Evolutionary conservation across 2,113 vertebrate genomes (phyloP).

Genomic region (Psammodynastes pulverulentus): DNA sequence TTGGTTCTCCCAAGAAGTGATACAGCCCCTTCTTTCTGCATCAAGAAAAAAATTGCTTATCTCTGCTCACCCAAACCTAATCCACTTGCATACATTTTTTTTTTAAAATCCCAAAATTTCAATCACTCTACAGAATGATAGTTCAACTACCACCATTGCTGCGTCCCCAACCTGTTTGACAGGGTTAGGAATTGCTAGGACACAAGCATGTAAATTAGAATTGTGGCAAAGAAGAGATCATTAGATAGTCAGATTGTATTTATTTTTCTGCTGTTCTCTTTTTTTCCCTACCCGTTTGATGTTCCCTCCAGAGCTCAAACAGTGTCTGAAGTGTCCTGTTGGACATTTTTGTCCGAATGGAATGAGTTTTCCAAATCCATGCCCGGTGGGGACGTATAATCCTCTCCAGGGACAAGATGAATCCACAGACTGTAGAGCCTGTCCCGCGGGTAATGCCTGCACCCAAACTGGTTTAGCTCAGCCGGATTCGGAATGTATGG

Average conservation of each 20-base stretch:
- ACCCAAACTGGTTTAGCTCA: slow-evolving; percentile 75
- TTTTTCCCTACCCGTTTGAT: not conserved
- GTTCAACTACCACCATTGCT: too few relatives aligned
- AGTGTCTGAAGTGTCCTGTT: slow-evolving; percentile 77
- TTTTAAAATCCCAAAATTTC: too few relatives aligned
- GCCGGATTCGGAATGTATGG: slow-evolving; percentile 76
- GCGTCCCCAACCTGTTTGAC: not conserved
- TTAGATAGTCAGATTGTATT: not conserved
- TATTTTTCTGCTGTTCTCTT: not conserved
- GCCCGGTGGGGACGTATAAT: slow-evolving; percentile 76
- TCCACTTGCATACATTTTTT: too few relatives aligned
- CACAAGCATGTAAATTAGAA: not conserved
- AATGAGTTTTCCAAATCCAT: slow-evolving; percentile 69
- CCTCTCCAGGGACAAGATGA: slow-evolving; percentile 81
- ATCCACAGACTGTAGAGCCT: slow-evolving; percentile 71
- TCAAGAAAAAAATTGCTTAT: too few relatives aligned
- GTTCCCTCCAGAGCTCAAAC: slow-evolving; percentile 64
- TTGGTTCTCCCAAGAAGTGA: too few relatives aligned
- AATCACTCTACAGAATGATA: too few relatives aligned
- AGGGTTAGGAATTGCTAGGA: not conserved
- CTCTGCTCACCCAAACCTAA: too few relatives aligned
- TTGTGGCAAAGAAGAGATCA: not conserved
- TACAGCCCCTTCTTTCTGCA: not conserved
- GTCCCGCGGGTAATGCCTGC: slow-evolving; percentile 80
- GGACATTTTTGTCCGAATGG: slow-evolving; percentile 82